A percentile compares a stretch with the other conserved stretches of the same genome.
Conservation (phyloP, 2,113 vertebrate genomes). For the Malurus cyaneus region DNA sequence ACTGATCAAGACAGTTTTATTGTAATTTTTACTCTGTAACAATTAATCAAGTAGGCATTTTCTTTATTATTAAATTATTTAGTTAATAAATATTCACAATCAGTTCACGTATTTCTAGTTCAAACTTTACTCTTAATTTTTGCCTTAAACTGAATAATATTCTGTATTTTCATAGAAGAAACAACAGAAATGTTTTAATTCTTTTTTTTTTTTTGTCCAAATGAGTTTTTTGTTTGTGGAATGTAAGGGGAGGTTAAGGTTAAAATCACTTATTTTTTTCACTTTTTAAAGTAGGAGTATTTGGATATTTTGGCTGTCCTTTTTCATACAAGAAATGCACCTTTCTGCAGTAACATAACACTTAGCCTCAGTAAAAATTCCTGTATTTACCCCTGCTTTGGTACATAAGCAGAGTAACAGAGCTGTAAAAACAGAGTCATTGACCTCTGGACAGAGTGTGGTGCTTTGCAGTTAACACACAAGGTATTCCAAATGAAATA, state of each 20-base stretch:
- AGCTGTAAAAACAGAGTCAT: slow-evolving; percentile 40
- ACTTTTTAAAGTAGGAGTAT: background rate
- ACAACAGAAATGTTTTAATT: slow-evolving; percentile 30
- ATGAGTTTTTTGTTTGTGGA: background rate
- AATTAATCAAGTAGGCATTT: slow-evolving; percentile 87
- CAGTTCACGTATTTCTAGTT: slow-evolving; percentile 71
- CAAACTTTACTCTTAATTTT: slow-evolving; percentile 70
- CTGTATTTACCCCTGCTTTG: background rate
- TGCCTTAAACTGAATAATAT: slow-evolving; percentile 26
- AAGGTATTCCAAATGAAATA: slow-evolving; percentile 38
- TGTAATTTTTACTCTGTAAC: slow-evolving; percentile 87
- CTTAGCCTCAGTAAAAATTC: background rate
- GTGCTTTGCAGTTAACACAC: background rate
- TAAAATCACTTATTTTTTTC: slow-evolving; percentile 24
- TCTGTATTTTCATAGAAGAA: background rate
- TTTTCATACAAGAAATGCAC: background rate
- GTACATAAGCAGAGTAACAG: background rate
- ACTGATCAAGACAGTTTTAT: slow-evolving; percentile 89
- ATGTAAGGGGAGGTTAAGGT: background rate
- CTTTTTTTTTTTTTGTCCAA: background rate
- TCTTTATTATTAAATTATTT: slow-evolving; percentile 88
- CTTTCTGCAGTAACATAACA: background rate
- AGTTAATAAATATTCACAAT: slow-evolving; percentile 83
- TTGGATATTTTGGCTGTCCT: background rate
- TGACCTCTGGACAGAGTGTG: slow-evolving; percentile 25